These are phyloP conservation scores for Ciconia stormi DNA, from an alignment of 2,113 vertebrate species.

Conservation along the genomic window DNA sequence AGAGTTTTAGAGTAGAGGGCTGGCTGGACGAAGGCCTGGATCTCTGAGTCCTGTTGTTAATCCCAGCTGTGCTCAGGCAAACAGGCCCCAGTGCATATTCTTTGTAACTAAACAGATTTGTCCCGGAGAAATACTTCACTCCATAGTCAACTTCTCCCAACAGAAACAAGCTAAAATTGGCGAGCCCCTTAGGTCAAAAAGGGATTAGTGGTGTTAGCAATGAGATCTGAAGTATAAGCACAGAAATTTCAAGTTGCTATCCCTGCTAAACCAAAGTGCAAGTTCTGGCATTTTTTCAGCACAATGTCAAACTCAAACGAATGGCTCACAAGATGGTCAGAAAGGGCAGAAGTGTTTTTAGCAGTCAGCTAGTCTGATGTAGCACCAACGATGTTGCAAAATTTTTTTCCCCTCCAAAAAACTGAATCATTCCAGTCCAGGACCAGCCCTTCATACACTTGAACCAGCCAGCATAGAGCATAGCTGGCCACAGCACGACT, in stretches of 20 bases:
- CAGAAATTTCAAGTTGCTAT: neutral
- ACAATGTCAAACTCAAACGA: neutral
- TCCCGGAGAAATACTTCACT: conserved; percentile 7
- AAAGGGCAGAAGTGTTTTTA: neutral
- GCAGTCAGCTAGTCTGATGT: neutral
- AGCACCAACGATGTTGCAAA: neutral
- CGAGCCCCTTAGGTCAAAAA: neutral
- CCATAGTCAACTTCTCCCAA: neutral
- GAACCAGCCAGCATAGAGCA: neutral
- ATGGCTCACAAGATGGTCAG: neutral
- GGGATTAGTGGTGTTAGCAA: neutral
- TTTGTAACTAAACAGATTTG: neutral
- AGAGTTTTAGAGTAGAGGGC: neutral
- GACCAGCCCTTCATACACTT: neutral
- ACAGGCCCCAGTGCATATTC: neutral
- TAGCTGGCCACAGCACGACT: neutral
- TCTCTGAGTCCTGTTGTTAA: neutral
- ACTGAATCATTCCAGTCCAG: neutral
- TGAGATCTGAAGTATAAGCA: neutral
- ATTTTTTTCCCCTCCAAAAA: neutral
- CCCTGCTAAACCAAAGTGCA: neutral
- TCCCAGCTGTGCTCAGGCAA: neutral
- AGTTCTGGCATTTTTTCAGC: neutral
- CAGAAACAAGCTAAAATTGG: conserved; percentile 27
- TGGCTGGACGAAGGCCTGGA: neutral